Percentiles rank a stretch among this genome's conserved stretches.
These are phyloP conservation scores for Vanessa tameamea DNA, from an alignment of 1,140 invertebrate genomes.

Conservation along the genomic window DNA sequence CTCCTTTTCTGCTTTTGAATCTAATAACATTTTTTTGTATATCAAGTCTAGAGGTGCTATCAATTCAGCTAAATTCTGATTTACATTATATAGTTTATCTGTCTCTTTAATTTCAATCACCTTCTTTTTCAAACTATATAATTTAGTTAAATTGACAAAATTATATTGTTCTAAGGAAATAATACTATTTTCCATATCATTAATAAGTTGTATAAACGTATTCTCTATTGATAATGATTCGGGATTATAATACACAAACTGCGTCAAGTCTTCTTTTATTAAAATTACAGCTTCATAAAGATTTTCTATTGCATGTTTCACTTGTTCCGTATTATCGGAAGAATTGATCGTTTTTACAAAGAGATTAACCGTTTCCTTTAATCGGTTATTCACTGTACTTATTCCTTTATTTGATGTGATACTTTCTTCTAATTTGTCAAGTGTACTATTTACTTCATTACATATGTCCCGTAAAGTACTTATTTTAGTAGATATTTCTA, in stretches of 20 bases:
- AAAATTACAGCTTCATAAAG: constrained; percentile 47
- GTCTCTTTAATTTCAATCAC: background rate
- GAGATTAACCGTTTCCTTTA: constrained; percentile 42
- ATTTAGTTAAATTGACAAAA: constrained; percentile 36
- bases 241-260: constrained; percentile 43
- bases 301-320: constrained; percentile 54
- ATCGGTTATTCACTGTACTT: background rate
- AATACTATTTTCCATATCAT: constrained; percentile 58
- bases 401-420: constrained; percentile 17
- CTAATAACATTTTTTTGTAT: background rate
- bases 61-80: background rate
- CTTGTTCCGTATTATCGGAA: constrained; percentile 47
- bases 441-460: constrained; percentile 43
- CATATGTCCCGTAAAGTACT: constrained; percentile 46
- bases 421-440: constrained; percentile 23
- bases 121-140: background rate
- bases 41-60: background rate
- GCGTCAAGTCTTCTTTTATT: constrained; percentile 57
- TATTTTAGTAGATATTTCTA: constrained; percentile 57
- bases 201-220: constrained; percentile 50
- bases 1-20: background rate
- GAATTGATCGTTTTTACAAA: constrained; percentile 50
- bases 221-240: constrained; percentile 49
- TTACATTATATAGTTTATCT: background rate
- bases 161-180: constrained; percentile 56